Evolutionary conservation across 2,797 vertebrate species (phyloP).

Genomic region (Scolopax rusticola): DNA sequence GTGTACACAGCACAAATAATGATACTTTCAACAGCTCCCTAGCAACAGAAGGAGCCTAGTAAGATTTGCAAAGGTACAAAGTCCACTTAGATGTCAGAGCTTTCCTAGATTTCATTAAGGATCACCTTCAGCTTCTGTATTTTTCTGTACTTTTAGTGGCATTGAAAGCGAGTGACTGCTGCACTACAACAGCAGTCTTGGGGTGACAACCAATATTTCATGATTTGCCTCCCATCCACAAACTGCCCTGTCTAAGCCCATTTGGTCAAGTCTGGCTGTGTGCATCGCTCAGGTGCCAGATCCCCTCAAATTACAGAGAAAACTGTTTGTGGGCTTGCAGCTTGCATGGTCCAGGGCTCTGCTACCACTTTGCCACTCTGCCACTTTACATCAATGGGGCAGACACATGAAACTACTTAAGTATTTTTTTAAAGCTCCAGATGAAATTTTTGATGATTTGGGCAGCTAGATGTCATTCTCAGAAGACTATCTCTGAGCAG

Average conservation of each 20-base stretch:
- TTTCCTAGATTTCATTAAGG: background rate
- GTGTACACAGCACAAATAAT: background rate
- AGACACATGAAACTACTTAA: background rate
- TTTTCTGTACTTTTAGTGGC: background rate
- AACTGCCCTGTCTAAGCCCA: background rate
- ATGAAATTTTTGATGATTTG: background rate
- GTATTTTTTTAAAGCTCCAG: background rate
- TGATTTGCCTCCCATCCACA: background rate
- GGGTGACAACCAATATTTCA: background rate
- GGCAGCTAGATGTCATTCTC: background rate
- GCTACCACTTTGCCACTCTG: background rate
- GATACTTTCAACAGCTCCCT: background rate
- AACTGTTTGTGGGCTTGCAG: background rate
- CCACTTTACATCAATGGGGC: background rate
- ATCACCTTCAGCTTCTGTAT: background rate
- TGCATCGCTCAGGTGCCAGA: background rate
- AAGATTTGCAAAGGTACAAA: conserved; percentile 2
- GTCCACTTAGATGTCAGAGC: background rate
- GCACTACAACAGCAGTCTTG: background rate
- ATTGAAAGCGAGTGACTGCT: background rate
- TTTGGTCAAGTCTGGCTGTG: background rate
- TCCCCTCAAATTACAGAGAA: background rate
- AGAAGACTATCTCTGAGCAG: background rate
- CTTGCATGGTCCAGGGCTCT: background rate
- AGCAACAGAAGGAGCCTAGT: background rate